Base-by-base conservation (phyloP, 30 jellyfish, hydroid and myxozoan species). In the Turritopsis rubra region DNA sequence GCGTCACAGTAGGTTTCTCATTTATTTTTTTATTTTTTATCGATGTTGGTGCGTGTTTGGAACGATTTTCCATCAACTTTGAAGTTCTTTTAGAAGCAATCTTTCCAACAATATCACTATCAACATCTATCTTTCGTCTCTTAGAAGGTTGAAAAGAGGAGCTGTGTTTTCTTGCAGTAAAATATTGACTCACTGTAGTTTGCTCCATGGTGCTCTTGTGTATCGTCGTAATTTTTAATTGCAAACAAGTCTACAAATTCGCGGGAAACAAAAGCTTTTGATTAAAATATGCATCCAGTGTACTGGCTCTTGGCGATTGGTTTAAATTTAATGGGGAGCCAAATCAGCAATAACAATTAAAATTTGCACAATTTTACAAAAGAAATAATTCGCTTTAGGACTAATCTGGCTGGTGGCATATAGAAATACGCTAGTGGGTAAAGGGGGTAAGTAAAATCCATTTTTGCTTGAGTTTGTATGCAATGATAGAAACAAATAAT, bases 141-240 rank as follows among this genome's bases (percentile, higher is more conserved):
- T 92, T 92, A n/a, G 98, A 79, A 4, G 98, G 95, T 17, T 83
- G 94, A 52, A 82, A 75, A 18, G 79, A 26, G 7, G 53, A 70
- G 29, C 52, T 54, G 75, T 79, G 88, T 82, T 92, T 92, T 13
- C 90, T 86, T 23, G 89, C 93, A 23, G 94, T 88, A 52, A 84
- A 92, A 75, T 74, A 92, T 54, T 77, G 89, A 65, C 79, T 85
- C 29, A 92, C 90, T 21, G 90, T 28, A 5, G 96, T 85, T 71
- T 92, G 98, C 80, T 85, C 96, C 92, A 29, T 60, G 23, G 17
- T 22, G 19, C 52, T 72, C 5, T 16, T 68, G 30, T n/a, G n/a
- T n/a, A n/a, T 60, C n/a, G 18, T n/a, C n/a, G 72, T 17, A 60
- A 60, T 17, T 60, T 60, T 26, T 22, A 68, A 68, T 1, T 68